These are phyloP conservation scores for Mastacembelus armatus DNA, from an alignment of 2,797 vertebrate genomes.

Conservation along the genomic window DNA sequence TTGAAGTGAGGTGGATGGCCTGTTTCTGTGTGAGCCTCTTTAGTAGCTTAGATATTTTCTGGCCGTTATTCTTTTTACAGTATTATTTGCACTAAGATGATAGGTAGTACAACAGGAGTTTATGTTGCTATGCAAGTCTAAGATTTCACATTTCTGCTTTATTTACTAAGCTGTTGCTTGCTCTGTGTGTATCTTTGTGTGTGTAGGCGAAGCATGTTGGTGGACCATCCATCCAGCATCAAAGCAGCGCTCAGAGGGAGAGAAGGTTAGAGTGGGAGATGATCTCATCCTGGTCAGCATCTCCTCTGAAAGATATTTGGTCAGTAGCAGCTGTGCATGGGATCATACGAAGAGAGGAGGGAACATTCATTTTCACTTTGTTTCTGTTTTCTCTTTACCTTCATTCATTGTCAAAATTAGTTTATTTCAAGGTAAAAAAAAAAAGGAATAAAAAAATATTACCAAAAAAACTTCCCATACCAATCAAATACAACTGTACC, in stretches of 20 bases:
- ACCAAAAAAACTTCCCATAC: no score
- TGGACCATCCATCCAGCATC: constrained; percentile 98
- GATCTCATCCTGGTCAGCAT: constrained; percentile 97
- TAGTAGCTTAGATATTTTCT: no score
- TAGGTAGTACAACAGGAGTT: no score
- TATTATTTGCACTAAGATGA: no score
- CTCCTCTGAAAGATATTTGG: constrained; percentile 96
- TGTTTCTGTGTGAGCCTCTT: no score
- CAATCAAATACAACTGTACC: no score
- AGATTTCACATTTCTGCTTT: constrained; percentile 6
- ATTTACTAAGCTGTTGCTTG: constrained; percentile 3
- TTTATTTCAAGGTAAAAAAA: no score
- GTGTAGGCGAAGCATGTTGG: constrained; percentile 94
- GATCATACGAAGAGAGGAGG: background rate
- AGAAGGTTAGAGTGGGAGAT: constrained; percentile 96
- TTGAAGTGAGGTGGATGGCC: no score
- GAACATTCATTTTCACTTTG: background rate
- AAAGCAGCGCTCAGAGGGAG: constrained; percentile 96
- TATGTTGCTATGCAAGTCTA: background rate
- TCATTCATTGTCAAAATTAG: no score
- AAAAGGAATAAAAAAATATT: no score
- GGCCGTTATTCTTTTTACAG: no score
- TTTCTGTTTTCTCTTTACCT: background rate
- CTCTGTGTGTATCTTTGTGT: constrained; percentile 25
- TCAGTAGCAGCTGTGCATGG: constrained; percentile 76